Percentiles rank a stretch among this genome's conserved stretches.
Evolutionary conservation across 1,140 invertebrate species (phyloP).

Genomic region (Magallana gigas): DNA sequence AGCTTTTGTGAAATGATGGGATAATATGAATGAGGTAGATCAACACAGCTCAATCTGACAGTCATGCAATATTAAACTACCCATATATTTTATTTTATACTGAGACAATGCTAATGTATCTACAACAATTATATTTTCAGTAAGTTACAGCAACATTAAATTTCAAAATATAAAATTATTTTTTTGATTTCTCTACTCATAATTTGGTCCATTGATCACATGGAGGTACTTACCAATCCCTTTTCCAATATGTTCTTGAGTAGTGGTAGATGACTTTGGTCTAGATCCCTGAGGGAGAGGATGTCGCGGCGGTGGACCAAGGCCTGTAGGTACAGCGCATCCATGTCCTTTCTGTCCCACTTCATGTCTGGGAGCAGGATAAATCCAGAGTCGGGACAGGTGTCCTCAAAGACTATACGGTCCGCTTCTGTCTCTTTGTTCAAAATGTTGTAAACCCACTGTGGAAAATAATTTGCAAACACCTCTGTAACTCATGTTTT

Average conservation of each 20-base stretch:
- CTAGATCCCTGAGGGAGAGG: conserved; percentile 91
- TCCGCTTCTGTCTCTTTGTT: conserved; percentile 94
- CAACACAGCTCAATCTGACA: too few species aligned
- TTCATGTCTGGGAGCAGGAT: conserved; percentile 94
- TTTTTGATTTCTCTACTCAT: too few species aligned
- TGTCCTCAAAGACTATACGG: conserved; percentile 89
- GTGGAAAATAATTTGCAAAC: conserved; percentile 49
- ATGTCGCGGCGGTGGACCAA: conserved; percentile 87
- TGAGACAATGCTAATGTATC: too few species aligned
- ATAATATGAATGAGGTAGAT: too few species aligned
- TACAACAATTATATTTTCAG: too few species aligned
- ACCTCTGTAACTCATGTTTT: too few species aligned
- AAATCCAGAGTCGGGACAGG: conserved; percentile 88
- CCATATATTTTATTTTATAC: too few species aligned
- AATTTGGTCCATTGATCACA: too few species aligned
- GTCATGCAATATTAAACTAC: too few species aligned
- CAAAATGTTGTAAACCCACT: conserved; percentile 98
- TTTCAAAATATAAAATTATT: too few species aligned
- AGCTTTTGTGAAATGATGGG: too few species aligned
- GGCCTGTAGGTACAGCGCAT: conserved; percentile 91
- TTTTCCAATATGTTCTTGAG: conserved; percentile 89
- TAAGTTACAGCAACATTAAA: too few species aligned
- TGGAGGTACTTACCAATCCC: conserved; percentile 80
- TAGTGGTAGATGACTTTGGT: conserved; percentile 87
- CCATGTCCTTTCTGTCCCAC: conserved; percentile 90